These are phyloP conservation scores for Miniopterus natalensis DNA, from an alignment of 2,113 vertebrate genomes.

Conservation along the genomic window DNA sequence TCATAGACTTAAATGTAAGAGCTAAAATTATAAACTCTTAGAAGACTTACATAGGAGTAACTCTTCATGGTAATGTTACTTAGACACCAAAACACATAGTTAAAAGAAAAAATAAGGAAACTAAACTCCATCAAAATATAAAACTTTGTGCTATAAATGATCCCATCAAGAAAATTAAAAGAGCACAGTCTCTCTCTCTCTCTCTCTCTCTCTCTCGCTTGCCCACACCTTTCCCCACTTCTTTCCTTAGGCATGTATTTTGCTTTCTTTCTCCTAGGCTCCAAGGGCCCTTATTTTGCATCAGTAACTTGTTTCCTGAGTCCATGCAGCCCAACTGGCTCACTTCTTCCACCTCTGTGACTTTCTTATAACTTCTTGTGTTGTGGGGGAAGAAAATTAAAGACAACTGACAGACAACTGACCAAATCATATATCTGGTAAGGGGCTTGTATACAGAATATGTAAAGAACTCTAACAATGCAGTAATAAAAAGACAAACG, in stretches of 20 bases:
- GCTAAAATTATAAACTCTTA: constrained; percentile 4
- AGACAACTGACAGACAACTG: neutral
- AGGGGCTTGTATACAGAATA: neutral
- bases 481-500: neutral
- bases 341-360: no score
- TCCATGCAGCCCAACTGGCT: no score
- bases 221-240: no score
- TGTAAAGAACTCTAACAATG: neutral
- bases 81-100: neutral
- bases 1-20: neutral
- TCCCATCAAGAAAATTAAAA: neutral
- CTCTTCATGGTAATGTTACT: neutral
- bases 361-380: no score
- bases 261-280: no score
- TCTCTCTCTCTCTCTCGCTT: no score
- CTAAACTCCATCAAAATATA: neutral
- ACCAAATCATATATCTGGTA: neutral
- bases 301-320: no score
- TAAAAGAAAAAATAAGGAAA: neutral
- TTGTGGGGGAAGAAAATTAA: neutral
- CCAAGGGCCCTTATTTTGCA: no score
- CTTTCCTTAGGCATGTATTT: no score
- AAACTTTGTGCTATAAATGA: neutral
- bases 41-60: neutral
- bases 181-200: no score